Evolutionary conservation across 2,797 vertebrate genomes (phyloP).

Genomic region (Channallabes apus): DNA sequence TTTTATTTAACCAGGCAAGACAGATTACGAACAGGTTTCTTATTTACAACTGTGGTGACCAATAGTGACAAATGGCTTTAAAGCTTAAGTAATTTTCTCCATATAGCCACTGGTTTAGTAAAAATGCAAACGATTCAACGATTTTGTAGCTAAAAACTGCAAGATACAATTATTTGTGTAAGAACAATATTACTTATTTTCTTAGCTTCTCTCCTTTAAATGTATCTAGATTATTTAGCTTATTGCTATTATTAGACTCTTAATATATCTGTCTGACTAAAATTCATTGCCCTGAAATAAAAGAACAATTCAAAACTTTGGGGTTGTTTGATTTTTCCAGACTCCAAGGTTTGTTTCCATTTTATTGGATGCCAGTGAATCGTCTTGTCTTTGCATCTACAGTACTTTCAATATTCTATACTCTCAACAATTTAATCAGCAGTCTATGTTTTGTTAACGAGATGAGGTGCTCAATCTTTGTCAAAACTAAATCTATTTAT

Average conservation of each 20-base stretch:
- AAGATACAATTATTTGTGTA: not conserved
- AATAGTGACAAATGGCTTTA: not conserved
- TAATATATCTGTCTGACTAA: not conserved
- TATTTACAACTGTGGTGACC: too few relatives aligned
- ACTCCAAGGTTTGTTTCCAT: not conserved
- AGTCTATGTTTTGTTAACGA: not conserved
- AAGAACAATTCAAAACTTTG: not conserved
- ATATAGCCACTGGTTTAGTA: not conserved
- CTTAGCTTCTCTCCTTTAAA: not conserved
- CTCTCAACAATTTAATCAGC: not conserved
- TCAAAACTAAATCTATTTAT: not conserved
- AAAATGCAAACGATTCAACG: not conserved
- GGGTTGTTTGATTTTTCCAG: not conserved
- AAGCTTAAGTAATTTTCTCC: not conserved
- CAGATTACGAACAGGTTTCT: too few relatives aligned
- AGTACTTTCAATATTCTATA: not conserved
- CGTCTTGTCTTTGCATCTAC: not conserved
- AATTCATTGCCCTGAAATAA: not conserved
- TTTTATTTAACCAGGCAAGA: too few relatives aligned
- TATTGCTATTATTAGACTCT: not conserved
- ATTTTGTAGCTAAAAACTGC: not conserved
- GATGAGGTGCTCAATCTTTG: not conserved
- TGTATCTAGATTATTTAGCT: not conserved
- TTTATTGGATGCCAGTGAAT: not conserved
- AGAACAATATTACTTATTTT: not conserved